phyloP scores from a whole-genome alignment of 2,797 vertebrate species.

The Pipistrellus pygmaeus region DNA sequence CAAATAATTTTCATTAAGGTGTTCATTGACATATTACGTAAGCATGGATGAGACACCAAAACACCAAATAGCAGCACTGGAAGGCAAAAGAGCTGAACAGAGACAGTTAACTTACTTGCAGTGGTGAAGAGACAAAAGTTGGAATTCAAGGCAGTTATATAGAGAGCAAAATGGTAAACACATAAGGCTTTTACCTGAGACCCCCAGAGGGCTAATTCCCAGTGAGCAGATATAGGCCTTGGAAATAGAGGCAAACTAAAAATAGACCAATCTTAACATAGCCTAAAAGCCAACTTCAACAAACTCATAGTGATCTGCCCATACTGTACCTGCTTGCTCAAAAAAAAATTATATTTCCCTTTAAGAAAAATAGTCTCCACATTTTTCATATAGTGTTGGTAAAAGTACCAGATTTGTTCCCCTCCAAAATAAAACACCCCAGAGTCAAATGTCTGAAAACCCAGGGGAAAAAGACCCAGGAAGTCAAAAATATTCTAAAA shows the following conservation, averaged over 20 bases:
- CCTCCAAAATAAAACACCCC: background rate
- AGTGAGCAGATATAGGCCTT: background rate
- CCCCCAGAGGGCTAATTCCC: background rate
- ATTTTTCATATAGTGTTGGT: background rate
- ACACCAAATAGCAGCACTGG: background rate
- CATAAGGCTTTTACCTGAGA: background rate
- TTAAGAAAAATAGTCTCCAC: conserved; percentile 8
- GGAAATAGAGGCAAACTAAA: conserved; percentile 11
- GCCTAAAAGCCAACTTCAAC: background rate
- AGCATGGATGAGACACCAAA: background rate
- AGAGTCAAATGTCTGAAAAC: conserved; percentile 10
- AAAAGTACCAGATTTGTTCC: background rate
- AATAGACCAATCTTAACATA: conserved; percentile 19
- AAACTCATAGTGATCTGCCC: background rate
- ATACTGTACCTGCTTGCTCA: background rate
- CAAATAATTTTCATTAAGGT: background rate
- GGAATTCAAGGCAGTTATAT: background rate
- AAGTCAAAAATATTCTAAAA: conserved; percentile 38
- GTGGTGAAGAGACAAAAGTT: background rate
- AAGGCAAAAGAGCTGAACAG: background rate
- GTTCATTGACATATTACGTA: background rate
- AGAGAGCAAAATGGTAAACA: background rate
- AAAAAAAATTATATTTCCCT: conserved; percentile 41
- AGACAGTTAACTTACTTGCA: background rate
- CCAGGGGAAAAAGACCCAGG: background rate